A percentile compares a stretch with the other conserved stretches of the same genome.
phyloP scores from a whole-genome alignment of 2,888 invertebrate species.

The Philereme transversata region DNA sequence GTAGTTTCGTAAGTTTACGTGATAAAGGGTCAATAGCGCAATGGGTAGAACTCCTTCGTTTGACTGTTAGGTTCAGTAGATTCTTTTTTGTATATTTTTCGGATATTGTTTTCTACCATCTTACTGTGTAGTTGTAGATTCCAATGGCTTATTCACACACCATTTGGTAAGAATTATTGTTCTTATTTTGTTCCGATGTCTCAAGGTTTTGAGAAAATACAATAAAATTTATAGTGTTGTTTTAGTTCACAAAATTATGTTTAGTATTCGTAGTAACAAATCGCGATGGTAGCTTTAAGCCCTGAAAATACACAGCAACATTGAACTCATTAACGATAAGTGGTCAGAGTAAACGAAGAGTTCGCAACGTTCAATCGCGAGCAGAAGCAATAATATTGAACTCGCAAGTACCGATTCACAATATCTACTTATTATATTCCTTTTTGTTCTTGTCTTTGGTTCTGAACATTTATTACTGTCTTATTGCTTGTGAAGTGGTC shows the following conservation, averaged over 20 bases:
- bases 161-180: too few relatives aligned
- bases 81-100: neutral
- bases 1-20: slow-evolving; percentile 29
- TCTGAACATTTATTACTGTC: slow-evolving; percentile 82
- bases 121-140: too few relatives aligned
- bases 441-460: slow-evolving; percentile 75
- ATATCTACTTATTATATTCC: slow-evolving; percentile 77
- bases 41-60: slow-evolving; percentile 1
- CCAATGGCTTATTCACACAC: too few relatives aligned
- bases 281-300: slow-evolving; percentile 33
- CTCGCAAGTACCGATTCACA: slow-evolving; percentile 69
- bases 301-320: slow-evolving; percentile 43
- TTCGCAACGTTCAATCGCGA: slow-evolving; percentile 53
- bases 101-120: too few relatives aligned
- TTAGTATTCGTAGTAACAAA: neutral
- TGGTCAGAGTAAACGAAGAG: slow-evolving; percentile 51
- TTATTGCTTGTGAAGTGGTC: slow-evolving; percentile 80
- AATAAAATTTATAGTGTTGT: neutral
- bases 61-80: neutral
- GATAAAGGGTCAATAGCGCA: slow-evolving; percentile 11
- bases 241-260: neutral
- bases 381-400: slow-evolving; percentile 70
- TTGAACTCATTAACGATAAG: slow-evolving; percentile 53
- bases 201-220: too few relatives aligned
- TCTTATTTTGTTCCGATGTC: too few relatives aligned